Evolutionary conservation across 2,113 vertebrate genomes (phyloP).

Genomic region (Rhinoderma darwinii): DNA sequence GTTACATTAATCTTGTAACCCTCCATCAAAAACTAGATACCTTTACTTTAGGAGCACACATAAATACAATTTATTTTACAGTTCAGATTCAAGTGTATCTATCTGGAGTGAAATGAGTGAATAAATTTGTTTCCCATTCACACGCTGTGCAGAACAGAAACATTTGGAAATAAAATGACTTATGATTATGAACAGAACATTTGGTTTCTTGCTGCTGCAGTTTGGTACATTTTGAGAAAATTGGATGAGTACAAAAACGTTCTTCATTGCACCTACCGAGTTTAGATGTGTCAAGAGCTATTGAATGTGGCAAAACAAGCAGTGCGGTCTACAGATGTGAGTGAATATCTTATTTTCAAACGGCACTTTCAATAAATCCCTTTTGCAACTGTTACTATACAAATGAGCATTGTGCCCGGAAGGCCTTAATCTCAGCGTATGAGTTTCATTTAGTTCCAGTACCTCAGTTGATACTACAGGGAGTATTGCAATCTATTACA

Average conservation of each 20-base stretch:
- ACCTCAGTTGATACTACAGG: not conserved
- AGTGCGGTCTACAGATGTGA: not conserved
- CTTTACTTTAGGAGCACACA: not conserved
- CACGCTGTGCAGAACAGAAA: slow-evolving; percentile 23
- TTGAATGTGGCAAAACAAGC: slow-evolving; percentile 37
- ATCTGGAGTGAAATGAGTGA: slow-evolving; percentile 28
- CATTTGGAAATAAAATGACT: slow-evolving; percentile 41
- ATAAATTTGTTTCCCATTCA: slow-evolving; percentile 25
- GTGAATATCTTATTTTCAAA: slow-evolving; percentile 12
- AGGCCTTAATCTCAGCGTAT: not conserved
- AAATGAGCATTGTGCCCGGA: not conserved
- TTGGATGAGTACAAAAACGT: slow-evolving; percentile 25
- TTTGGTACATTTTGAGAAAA: slow-evolving; percentile 14
- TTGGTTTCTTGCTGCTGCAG: slow-evolving; percentile 19
- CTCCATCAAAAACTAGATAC: not conserved
- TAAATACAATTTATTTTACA: slow-evolving; percentile 28
- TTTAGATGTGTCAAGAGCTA: slow-evolving; percentile 37
- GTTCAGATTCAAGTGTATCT: not conserved
- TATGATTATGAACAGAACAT: slow-evolving; percentile 45
- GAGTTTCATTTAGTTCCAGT: not conserved
- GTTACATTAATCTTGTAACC: not conserved
- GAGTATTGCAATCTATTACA: slow-evolving; percentile 1
- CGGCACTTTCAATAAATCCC: slow-evolving; percentile 9
- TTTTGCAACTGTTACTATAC: slow-evolving; percentile 15
- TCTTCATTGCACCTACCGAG: slow-evolving; percentile 20